Evolutionary conservation across 1,140 invertebrate genomes (phyloP).

Genomic region (Elymnias hypermnestra): DNA sequence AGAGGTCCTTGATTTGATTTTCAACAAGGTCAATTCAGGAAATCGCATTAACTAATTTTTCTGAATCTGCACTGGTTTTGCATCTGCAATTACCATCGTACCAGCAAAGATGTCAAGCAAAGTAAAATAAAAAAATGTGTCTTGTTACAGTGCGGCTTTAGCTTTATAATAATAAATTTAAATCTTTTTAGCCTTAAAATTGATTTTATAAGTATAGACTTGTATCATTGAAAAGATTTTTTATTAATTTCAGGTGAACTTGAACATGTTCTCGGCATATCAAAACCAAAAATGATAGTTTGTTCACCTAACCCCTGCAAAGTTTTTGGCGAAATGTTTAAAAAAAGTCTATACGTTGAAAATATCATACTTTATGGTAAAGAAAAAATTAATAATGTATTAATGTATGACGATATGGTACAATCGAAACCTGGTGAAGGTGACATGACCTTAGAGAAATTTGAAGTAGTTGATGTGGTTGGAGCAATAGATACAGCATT

Average conservation of each 20-base stretch:
- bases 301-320: conserved; percentile 40
- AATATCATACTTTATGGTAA: conserved; percentile 35
- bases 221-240: no score
- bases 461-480: conserved; percentile 39
- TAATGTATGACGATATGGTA: conserved; percentile 29
- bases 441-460: conserved; percentile 25
- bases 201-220: no score
- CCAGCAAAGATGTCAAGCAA: no score
- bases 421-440: background rate
- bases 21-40: no score
- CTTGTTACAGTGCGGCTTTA: no score
- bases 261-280: conserved; percentile 63
- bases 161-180: no score
- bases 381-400: conserved; percentile 15
- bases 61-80: no score
- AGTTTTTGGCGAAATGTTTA: conserved; percentile 26
- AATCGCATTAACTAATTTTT: no score
- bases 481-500: conserved; percentile 50
- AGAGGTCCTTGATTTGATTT: no score
- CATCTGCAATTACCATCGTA: no score
- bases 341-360: conserved; percentile 21
- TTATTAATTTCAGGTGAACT: conserved; percentile 71
- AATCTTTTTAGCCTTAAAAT: no score
- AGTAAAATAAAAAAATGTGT: no score
- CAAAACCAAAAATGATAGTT: conserved; percentile 70